phyloP scores from a whole-genome alignment of 2,797 vertebrate genomes.

The Ara ararauna region DNA sequence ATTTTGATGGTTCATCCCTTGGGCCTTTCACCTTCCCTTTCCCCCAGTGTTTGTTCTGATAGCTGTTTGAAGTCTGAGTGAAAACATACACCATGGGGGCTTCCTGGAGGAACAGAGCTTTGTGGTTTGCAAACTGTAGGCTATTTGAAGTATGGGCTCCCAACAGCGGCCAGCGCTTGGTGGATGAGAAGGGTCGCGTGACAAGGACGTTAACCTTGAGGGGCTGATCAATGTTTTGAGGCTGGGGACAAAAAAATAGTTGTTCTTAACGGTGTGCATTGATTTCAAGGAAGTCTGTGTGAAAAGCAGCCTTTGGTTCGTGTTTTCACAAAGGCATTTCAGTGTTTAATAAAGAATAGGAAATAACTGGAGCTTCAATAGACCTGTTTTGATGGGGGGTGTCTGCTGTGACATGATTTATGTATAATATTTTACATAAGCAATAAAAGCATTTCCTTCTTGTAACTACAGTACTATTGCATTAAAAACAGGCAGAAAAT shows the following conservation, averaged over 20 bases:
- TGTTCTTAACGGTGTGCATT: conserved; percentile 22
- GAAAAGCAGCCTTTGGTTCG: conserved; percentile 24
- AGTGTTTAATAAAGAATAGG: conserved; percentile 52
- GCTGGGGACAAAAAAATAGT: conserved; percentile 25
- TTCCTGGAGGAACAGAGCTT: conserved; percentile 30
- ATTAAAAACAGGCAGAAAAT: neutral
- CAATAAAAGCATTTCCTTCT: conserved; percentile 44
- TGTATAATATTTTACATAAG: neutral
- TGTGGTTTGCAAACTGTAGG: conserved; percentile 29
- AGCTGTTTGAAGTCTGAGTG: conserved; percentile 50
- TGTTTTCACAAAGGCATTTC: conserved; percentile 54
- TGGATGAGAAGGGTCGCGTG: neutral
- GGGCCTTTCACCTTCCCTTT: conserved; percentile 62
- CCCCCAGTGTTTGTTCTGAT: conserved; percentile 16
- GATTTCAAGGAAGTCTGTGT: conserved; percentile 55
- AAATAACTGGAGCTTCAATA: conserved; percentile 59
- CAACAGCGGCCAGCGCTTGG: neutral
- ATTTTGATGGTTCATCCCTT: conserved; percentile 19
- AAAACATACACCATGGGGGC: conserved; percentile 19
- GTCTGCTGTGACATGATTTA: neutral
- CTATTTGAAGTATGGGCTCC: conserved; percentile 19
- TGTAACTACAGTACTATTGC: neutral
- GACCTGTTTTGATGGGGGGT: conserved; percentile 21
- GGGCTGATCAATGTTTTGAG: conserved; percentile 37
- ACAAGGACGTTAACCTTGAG: conserved; percentile 30